Evolutionary conservation across 2,113 vertebrate genomes (phyloP).

Genomic region (Actenoides hombroni): DNA sequence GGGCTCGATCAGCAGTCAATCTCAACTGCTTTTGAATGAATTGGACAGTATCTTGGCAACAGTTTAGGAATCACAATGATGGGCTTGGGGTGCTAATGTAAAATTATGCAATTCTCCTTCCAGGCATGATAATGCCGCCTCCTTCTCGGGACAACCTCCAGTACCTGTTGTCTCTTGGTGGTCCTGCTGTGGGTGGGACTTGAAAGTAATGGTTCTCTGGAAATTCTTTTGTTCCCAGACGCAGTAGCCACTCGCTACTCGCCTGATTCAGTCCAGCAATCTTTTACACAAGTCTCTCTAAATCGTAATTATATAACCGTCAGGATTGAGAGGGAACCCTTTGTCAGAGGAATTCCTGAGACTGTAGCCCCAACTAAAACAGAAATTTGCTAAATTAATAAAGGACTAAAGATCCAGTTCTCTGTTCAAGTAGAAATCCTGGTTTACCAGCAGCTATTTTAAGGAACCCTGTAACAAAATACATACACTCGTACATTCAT

Average conservation of each 20-base stretch:
- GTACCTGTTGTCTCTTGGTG: background rate
- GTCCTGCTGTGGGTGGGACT: background rate
- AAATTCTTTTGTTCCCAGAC: background rate
- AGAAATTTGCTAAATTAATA: background rate
- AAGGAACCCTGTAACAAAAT: background rate
- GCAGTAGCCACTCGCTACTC: background rate
- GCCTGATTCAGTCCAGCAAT: background rate
- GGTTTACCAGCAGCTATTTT: background rate
- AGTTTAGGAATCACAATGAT: background rate
- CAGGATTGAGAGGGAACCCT: background rate
- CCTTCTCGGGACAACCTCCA: background rate
- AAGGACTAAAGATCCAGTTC: fast-evolving
- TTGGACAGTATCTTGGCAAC: fast-evolving
- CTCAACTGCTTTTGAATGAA: background rate
- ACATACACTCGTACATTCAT: fast-evolving
- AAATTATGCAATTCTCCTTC: background rate
- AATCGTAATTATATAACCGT: background rate
- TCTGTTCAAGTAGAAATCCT: background rate
- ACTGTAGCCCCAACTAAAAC: background rate
- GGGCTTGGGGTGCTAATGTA: background rate
- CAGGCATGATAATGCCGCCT: background rate
- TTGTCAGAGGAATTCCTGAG: background rate
- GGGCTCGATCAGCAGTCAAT: fast-evolving
- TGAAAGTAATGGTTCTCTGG: background rate
- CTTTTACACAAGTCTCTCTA: background rate